Evolutionary conservation across 2,797 vertebrate species (phyloP), one percentile per base, ranked within the genome.

Genomic region (Erpetoichthys calabaricus): DNA sequence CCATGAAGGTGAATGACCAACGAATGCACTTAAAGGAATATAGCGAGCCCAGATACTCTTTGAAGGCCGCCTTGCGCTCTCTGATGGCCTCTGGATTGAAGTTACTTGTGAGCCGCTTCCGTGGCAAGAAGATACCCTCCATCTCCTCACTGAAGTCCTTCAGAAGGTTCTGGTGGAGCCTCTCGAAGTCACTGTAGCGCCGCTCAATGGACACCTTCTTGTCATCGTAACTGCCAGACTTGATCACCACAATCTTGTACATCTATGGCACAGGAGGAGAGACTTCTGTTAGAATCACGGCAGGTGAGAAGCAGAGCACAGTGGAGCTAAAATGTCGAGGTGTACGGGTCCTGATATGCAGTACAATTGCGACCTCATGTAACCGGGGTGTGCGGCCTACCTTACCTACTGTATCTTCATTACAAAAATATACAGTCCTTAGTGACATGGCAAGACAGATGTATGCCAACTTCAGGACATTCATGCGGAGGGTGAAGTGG

Each of bases 171-270:
- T 80, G 82, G 66, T 96, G 91, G 47, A 98, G 74, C 59, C 49
- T 72, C 62, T 72, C 78, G 42, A 98, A 96, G 78, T 96, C 89
- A 0, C 85, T 91, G 9, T 94, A 96, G 54, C 94, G 89, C 2
- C 94, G 75, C n/a, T 92, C 90, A 44, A 94, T 77, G 2, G 81
- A 62, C 6, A 87, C 87, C 3, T 77, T 84, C 59, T 66, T 73
- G 58, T 72, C 74, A 57, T 97, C 93, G 41, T 94, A 98, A 69
- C 88, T 94, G 51, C 93, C 92, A 0, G 91, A 94, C 56, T 88
- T 90, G 68, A 98, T 79, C 57, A 94, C 73, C 52, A 92, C 83
- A 7, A 98, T 73, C 73, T 89, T 72, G 58, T 94, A 97, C 67
- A 86, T 67, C 94, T 98, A 65, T 51, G 4, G 59, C n/a, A 5